Percentiles rank a stretch among this genome's conserved stretches.
These are phyloP conservation scores for Colossoma macropomum DNA, from an alignment of 2,113 vertebrate genomes.

Conservation along the genomic window DNA sequence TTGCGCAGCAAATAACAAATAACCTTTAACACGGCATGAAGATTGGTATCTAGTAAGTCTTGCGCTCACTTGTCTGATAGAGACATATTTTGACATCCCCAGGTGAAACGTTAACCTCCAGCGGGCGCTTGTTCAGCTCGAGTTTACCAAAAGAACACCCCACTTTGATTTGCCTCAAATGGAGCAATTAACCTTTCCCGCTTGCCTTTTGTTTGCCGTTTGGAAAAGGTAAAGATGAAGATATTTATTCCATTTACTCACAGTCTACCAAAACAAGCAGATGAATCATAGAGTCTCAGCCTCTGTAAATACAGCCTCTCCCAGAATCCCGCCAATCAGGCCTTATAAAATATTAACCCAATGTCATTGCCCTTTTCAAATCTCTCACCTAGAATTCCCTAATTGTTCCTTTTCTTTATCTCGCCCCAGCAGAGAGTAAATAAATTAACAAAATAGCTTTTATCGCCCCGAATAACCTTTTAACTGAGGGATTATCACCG, in stretches of 20 bases:
- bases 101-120: slow-evolving; percentile 47
- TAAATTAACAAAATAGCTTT: slow-evolving; percentile 99
- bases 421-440: slow-evolving; percentile 98
- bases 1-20: background rate
- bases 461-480: slow-evolving; percentile 99
- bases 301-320: slow-evolving; percentile 81
- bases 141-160: slow-evolving; percentile 65
- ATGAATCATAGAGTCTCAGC: slow-evolving; percentile 77
- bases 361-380: slow-evolving; percentile 98
- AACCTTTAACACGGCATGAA: background rate
- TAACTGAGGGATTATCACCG: slow-evolving; percentile 99
- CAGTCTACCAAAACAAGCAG: slow-evolving; percentile 79
- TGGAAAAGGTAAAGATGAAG: slow-evolving; percentile 78
- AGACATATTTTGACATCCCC: slow-evolving; percentile 39
- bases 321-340: slow-evolving; percentile 87
- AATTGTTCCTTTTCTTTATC: slow-evolving; percentile 99
- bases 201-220: slow-evolving; percentile 78
- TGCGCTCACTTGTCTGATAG: slow-evolving; percentile 28
- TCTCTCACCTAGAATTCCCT: slow-evolving; percentile 97
- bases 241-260: slow-evolving; percentile 84
- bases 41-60: slow-evolving; percentile 3
- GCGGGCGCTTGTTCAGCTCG: slow-evolving; percentile 44
- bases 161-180: slow-evolving; percentile 74
- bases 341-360: slow-evolving; percentile 97
- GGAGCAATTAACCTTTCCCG: slow-evolving; percentile 83